phyloP scores from a whole-genome alignment of 1,140 invertebrate genomes.

The Himalopsyche phryganea region DNA sequence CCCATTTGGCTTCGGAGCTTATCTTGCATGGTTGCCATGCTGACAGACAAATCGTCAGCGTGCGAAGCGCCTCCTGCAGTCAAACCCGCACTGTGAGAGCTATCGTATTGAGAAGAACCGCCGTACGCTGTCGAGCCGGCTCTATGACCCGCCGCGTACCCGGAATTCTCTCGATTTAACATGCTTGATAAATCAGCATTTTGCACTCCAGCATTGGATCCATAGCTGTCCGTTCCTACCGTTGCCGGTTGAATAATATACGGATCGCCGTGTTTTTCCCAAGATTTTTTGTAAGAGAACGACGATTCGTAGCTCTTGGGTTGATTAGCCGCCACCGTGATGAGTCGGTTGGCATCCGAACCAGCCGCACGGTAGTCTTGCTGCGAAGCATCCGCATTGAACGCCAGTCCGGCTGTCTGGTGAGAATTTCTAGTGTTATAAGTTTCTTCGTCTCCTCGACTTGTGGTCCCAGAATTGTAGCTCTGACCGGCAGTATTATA shows the following conservation, averaged over 20 bases:
- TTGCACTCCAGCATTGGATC: slow-evolving; percentile 38
- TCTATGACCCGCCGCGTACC: slow-evolving; percentile 13
- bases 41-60: not conserved
- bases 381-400: not conserved
- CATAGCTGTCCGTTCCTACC: slow-evolving; percentile 17
- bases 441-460: no score
- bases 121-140: not conserved
- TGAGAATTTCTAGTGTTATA: not conserved
- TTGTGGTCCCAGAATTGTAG: not conserved
- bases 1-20: slow-evolving; percentile 25
- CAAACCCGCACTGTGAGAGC: not conserved
- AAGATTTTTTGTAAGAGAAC: slow-evolving; percentile 51
- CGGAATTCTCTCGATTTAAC: slow-evolving; percentile 33
- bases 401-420: not conserved
- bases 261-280: slow-evolving; percentile 51
- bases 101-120: not conserved
- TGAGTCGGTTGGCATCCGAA: not conserved
- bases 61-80: slow-evolving; percentile 4
- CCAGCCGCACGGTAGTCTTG: not conserved
- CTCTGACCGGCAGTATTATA: not conserved
- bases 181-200: slow-evolving; percentile 35
- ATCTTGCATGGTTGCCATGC: slow-evolving; percentile 25
- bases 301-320: slow-evolving; percentile 52
- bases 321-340: not conserved
- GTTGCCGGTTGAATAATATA: slow-evolving; percentile 44